Evolutionary conservation across 2,113 vertebrate genomes (phyloP), one percentile per base, ranked within the genome.

Genomic region (Oreotragus oreotragus): DNA sequence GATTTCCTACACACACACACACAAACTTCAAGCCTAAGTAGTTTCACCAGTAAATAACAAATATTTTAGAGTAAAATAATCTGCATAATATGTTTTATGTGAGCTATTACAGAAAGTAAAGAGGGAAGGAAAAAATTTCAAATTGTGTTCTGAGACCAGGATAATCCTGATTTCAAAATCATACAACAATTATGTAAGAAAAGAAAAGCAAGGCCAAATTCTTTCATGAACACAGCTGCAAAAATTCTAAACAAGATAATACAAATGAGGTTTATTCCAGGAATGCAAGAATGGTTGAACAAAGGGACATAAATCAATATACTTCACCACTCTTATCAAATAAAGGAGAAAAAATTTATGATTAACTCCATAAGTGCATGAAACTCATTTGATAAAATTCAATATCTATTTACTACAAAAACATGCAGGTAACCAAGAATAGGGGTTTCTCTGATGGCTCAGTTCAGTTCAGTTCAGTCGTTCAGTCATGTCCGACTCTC

Each of bases 201-300:
- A 93, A 27, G 25, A 57, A 93, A 58, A 93, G 17, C 14, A 79
- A 90, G 8, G 15, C 81, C 28, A 51, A 66, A 70, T 86, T 90
- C 21, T 86, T 85, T 80, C 33, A 57, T 36, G 36, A 64, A 84
- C 30, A 84, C 23, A 77, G 30, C 36, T 80, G 84, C 15, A 84
- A 55, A 53, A 73, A 33, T 79, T 17, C 73, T 73, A 83, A 91
- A 91, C 27, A 19, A 30, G 66, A 79, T 66, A 94, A 70, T 45
- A 53, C 15, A 90, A 85, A 8, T 80, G 80, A 76, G 7, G 12
- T 81, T 80, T 81, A 93, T 51, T 55, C 21, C 19, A 55, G 76
- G 17, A 93, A 85, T 64, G 12, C 5, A 79, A 60, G 51, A 47
- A 47, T 84, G 53, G n/a, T 43, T 92, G 70, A 91, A 83, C 13